Evolutionary conservation across 2,888 invertebrate genomes (phyloP).

Genomic region (Cerceris rybyensis): DNA sequence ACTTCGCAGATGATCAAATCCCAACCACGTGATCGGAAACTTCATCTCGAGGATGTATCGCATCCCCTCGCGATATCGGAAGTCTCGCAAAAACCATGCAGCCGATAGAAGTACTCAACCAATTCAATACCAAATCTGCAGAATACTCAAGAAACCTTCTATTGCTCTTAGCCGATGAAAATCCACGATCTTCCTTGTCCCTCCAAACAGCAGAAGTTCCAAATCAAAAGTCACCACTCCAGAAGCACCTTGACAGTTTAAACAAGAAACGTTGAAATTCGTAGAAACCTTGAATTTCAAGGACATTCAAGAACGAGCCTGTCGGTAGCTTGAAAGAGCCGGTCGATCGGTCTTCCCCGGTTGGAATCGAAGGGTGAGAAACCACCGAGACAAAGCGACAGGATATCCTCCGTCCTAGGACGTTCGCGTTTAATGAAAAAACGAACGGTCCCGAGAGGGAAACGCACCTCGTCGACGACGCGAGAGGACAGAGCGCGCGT

Average conservation of each 20-base stretch:
- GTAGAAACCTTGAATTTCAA: not conserved
- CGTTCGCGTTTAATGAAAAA: no score
- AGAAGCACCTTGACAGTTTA: no score
- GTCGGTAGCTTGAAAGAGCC: not conserved
- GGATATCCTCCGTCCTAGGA: not conserved
- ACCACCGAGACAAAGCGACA: not conserved
- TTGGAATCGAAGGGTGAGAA: not conserved
- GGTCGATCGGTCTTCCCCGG: conserved; percentile 15
- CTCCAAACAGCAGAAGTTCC: no score
- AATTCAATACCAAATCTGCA: not conserved
- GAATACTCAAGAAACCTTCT: not conserved
- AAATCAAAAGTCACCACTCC: no score
- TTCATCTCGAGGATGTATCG: conserved; percentile 7
- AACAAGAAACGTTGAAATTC: not conserved
- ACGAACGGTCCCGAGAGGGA: not conserved
- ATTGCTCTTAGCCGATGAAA: not conserved
- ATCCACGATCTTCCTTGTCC: no score
- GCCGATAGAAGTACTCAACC: conserved; percentile 3
- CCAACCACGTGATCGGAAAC: conserved; percentile 46
- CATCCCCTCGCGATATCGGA: conserved; percentile 1
- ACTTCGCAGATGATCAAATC: not conserved
- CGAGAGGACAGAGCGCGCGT: conserved; percentile 49
- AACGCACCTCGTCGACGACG: conserved; percentile 48
- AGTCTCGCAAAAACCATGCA: not conserved
- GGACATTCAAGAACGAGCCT: conserved; percentile 31